Conservation (phyloP, 2,888 invertebrate species). For the Chorisops tibialis region DNA sequence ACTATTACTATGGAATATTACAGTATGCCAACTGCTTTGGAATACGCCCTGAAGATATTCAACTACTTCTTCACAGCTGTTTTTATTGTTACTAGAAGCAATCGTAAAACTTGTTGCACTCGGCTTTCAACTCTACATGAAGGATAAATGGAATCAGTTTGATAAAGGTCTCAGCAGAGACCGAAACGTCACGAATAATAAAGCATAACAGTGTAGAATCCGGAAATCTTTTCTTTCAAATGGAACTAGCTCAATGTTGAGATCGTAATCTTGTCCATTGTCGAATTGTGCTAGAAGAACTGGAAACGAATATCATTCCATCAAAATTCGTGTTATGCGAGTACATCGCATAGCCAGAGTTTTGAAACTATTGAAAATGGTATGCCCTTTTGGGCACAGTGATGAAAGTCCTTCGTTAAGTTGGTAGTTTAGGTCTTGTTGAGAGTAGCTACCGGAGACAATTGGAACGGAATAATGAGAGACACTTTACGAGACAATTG, state of each 20-base stretch:
- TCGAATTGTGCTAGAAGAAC: slow-evolving; percentile 95
- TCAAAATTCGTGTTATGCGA: slow-evolving; percentile 99
- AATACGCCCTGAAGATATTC: slow-evolving; percentile 94
- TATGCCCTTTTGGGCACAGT: slow-evolving; percentile 96
- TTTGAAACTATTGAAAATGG: slow-evolving; percentile 97
- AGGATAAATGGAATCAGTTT: slow-evolving; percentile 99
- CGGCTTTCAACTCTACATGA: slow-evolving; percentile 84
- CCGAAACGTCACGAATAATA: too few relatives aligned
- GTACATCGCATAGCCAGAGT: slow-evolving; percentile 97
- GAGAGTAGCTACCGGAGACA: slow-evolving; percentile 98
- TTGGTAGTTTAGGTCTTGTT: slow-evolving; percentile 98
- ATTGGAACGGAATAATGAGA: slow-evolving; percentile 99
- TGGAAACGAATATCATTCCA: slow-evolving; percentile 95
- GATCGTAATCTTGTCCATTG: slow-evolving; percentile 96
- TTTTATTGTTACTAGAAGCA: slow-evolving; percentile 95
- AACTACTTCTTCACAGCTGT: slow-evolving; percentile 99
- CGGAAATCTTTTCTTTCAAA: too few relatives aligned
- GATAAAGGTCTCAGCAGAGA: too few relatives aligned
- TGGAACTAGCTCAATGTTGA: slow-evolving; percentile 93
- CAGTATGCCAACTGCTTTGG: slow-evolving; percentile 92
- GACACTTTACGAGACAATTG: slow-evolving; percentile 95
- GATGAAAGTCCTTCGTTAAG: slow-evolving; percentile 98
- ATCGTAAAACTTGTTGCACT: slow-evolving; percentile 93
- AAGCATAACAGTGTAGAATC: too few relatives aligned
- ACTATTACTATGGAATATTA: slow-evolving; percentile 99